These are phyloP conservation scores for Podilymbus podiceps DNA, from an alignment of 2,113 vertebrate genomes.

Conservation along the genomic window DNA sequence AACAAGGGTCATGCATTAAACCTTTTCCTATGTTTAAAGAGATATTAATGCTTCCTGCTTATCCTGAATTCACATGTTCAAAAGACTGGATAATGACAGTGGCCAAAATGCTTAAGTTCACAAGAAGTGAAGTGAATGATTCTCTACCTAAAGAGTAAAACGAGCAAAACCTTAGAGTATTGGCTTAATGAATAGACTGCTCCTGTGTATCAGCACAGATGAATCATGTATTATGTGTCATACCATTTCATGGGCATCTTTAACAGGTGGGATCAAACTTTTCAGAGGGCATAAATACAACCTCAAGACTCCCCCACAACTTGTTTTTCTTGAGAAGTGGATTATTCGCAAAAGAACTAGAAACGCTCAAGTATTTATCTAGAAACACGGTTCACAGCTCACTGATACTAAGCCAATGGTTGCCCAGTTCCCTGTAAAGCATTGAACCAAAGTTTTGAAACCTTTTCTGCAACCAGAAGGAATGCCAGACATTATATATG, in stretches of 20 bases:
- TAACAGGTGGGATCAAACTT: background rate
- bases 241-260: background rate
- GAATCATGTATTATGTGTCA: background rate
- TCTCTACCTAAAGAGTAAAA: background rate
- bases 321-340: background rate
- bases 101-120: background rate
- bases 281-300: background rate
- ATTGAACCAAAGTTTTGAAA: background rate
- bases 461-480: background rate
- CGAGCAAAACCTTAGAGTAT: background rate
- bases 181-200: background rate
- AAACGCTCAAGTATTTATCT: background rate
- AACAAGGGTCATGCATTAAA: background rate
- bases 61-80: background rate
- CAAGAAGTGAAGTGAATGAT: background rate
- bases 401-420: background rate
- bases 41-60: background rate
- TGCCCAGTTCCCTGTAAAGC: background rate
- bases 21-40: conserved; percentile 1
- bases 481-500: background rate
- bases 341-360: background rate
- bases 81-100: background rate
- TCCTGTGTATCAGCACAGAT: background rate
- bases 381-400: background rate
- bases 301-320: background rate